Base-by-base conservation (phyloP, 1,140 invertebrate species). In the Trichogramma pretiosum region DNA sequence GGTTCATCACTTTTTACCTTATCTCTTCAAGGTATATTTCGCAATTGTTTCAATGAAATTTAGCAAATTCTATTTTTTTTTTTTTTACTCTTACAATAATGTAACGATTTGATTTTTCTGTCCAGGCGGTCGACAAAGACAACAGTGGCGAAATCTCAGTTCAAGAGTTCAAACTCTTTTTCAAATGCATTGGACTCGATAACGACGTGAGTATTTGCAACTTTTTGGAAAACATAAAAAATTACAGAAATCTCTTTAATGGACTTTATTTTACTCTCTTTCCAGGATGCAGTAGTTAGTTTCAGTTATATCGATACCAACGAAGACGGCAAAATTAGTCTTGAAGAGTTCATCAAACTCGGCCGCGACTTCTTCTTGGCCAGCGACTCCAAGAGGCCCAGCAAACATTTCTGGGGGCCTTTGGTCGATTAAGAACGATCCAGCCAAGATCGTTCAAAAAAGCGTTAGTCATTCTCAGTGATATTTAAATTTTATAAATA, bases 351-450 rank as follows among this genome's bases (percentile, higher is more conserved):
- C 60, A 77, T 88, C 1, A 81, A 81, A 60, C 69, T 85, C 34
- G 86, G 86, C 10, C 79, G 81, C 48, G 84, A 89, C 40, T 89
- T 82, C 66, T 87, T 89, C 67, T 66, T 83, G 13, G 81, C 80
- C 2, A 83, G 88, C 67, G 82, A 90, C 64, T 78, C 85, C 55
- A 75, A 67, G 3, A 77, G 73, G 55, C 82, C 87, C 30, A 87
- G 84, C 56, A 87, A 85, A 70, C 81, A 86, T 73, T 89, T 90
- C 57, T 90, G 85, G 85, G 87, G 87, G 28, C 86, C 86, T 8
- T 65, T 90, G 9, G 69, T 75, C 16, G 67, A 79, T 50, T 70
- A 60, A 62, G 54, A 50, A 45, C 36, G n/a, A n/a, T n/a, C n/a
- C n/a, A n/a, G n/a, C n/a, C 39, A 17, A 16, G 40, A 41, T 47